phyloP scores from a whole-genome alignment of 1,140 invertebrate species.

The Pogonomyrmex barbatus region DNA sequence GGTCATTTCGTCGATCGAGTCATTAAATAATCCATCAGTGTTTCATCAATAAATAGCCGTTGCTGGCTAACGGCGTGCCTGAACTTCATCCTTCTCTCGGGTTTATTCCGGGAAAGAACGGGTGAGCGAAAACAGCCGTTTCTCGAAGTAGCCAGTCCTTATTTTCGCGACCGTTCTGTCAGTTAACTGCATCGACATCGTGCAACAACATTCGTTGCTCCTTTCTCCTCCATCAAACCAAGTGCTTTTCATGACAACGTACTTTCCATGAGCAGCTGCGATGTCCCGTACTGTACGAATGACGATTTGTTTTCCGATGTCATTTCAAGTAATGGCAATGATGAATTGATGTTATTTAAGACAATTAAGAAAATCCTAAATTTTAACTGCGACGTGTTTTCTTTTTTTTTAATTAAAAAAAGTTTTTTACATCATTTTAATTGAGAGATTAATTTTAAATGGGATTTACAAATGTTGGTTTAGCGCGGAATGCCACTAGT shows the following conservation, averaged over 20 bases:
- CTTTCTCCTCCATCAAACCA: not conserved
- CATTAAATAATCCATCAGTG: slow-evolving; percentile 60
- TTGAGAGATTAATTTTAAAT: slow-evolving; percentile 13
- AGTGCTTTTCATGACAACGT: slow-evolving; percentile 4
- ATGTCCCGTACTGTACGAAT: not conserved
- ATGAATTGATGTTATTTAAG: not conserved
- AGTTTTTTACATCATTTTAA: not conserved
- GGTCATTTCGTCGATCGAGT: slow-evolving; percentile 46
- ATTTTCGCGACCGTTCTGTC: slow-evolving; percentile 35
- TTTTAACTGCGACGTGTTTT: not conserved
- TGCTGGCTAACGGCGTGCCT: not conserved
- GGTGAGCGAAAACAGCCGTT: not conserved
- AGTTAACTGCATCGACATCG: slow-evolving; percentile 26
- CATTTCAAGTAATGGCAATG: not conserved
- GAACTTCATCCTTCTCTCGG: slow-evolving; percentile 19
- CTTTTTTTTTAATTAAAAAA: not conserved
- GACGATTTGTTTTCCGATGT: not conserved
- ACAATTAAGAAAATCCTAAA: not conserved
- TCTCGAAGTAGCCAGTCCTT: not conserved
- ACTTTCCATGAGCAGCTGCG: not conserved
- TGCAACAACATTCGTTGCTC: not conserved
- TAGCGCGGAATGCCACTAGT: not conserved
- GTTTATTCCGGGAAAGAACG: slow-evolving; percentile 19
- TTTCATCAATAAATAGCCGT: slow-evolving; percentile 57
- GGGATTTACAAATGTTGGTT: not conserved